Conservation (phyloP, 2,888 invertebrate species). For the Cyclophora punctaria region DNA sequence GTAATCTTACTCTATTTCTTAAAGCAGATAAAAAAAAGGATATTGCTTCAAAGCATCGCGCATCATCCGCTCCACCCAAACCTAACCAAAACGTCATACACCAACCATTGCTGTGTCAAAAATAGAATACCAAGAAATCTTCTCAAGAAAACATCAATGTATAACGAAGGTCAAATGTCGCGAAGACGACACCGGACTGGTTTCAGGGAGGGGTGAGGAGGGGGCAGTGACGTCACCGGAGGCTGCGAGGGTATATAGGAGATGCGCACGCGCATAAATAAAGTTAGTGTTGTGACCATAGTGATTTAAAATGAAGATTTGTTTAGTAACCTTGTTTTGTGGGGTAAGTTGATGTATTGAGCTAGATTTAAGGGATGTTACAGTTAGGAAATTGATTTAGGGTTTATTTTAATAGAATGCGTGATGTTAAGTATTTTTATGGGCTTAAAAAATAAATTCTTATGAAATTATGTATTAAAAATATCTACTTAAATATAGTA, state of each 20-base stretch:
- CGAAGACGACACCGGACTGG: conserved; percentile 52
- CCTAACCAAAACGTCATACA: conserved; percentile 1
- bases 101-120: conserved; percentile 26
- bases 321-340: conserved; percentile 45
- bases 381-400: too few species aligned
- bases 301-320: conserved; percentile 23
- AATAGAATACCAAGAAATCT: conserved; percentile 12
- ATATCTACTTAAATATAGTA: too few species aligned
- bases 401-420: too few species aligned
- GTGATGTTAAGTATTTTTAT: too few species aligned
- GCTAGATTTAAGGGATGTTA: background rate
- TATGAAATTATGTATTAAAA: too few species aligned
- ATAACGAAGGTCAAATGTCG: conserved; percentile 49
- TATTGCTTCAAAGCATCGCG: too few species aligned
- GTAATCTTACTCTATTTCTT: too few species aligned
- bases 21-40: too few species aligned
- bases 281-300: conserved; percentile 47
- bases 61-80: background rate
- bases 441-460: too few species aligned
- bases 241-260: conserved; percentile 63
- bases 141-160: conserved; percentile 31
- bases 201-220: conserved; percentile 28
- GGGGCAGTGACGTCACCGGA: conserved; percentile 55
- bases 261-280: conserved; percentile 46
- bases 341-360: conserved; percentile 39